These are phyloP conservation scores for Penaeus monodon DNA, from an alignment of 2,888 invertebrate genomes.

Conservation along the genomic window DNA sequence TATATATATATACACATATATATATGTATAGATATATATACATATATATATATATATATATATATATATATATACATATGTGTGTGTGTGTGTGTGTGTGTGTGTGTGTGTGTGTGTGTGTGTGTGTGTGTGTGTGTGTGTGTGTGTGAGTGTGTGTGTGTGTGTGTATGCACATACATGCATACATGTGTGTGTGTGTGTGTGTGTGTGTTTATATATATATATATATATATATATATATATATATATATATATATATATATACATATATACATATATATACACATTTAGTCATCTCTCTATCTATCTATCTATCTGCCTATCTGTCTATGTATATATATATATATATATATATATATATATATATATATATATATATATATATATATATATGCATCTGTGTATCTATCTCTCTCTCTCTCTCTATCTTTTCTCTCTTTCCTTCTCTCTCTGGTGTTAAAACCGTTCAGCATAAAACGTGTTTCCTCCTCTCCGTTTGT, in stretches of 20 bases:
- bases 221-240: too few species aligned
- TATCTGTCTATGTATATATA: too few species aligned
- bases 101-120: not conserved
- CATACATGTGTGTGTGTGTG: constrained; percentile 14
- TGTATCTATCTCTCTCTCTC: not conserved
- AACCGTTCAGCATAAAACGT: not conserved
- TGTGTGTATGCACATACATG: constrained; percentile 1
- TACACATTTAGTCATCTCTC: too few species aligned
- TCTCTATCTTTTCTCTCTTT: not conserved
- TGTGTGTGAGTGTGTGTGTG: constrained; percentile 6
- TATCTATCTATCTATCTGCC: too few species aligned
- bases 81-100: not conserved
- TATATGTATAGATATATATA: not conserved
- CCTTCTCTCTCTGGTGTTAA: not conserved
- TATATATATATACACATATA: not conserved
- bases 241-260: too few species aligned
- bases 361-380: not conserved
- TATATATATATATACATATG: not conserved
- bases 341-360: too few species aligned
- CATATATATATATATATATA: too few species aligned
- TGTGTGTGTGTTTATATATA: not conserved
- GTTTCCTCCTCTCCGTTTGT: not conserved
- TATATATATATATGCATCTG: not conserved
- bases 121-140: not conserved
- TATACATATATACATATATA: too few species aligned